These are phyloP conservation scores for Enteromius paludinosus DNA, from an alignment of 2,797 vertebrate genomes.

Conservation along the genomic window DNA sequence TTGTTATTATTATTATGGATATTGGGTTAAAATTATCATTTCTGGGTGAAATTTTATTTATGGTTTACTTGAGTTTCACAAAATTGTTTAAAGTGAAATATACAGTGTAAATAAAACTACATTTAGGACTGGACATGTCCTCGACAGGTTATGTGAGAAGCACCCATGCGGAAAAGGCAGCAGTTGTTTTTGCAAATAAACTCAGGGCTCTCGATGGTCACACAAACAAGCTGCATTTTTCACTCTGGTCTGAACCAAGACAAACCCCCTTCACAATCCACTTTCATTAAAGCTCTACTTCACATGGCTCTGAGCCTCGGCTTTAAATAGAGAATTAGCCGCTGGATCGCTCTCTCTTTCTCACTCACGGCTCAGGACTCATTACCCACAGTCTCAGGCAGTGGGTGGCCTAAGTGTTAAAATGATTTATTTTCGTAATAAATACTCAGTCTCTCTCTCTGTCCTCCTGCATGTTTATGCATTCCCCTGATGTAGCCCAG, in stretches of 20 bases:
- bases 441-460: constrained; percentile 52
- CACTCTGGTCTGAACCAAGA: constrained; percentile 34
- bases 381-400: constrained; percentile 50
- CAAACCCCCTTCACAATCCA: constrained; percentile 47
- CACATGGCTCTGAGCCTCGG: constrained; percentile 43
- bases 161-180: not conserved
- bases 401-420: constrained; percentile 63
- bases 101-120: not conserved
- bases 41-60: not conserved
- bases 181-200: not conserved
- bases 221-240: constrained; percentile 35
- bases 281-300: constrained; percentile 44
- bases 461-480: constrained; percentile 23
- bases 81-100: not conserved
- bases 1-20: not conserved
- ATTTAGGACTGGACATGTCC: not conserved
- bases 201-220: not conserved
- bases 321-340: constrained; percentile 61
- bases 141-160: not conserved
- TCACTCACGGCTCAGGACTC: constrained; percentile 41
- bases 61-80: not conserved
- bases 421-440: constrained; percentile 67
- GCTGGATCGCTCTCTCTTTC: constrained; percentile 36
- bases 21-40: not conserved
- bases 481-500: constrained; percentile 46